A percentile compares a stretch with the other conserved stretches of the same genome.
These are phyloP conservation scores for Pogonomyrmex californicus DNA, from an alignment of 1,140 invertebrate species.

Conservation along the genomic window DNA sequence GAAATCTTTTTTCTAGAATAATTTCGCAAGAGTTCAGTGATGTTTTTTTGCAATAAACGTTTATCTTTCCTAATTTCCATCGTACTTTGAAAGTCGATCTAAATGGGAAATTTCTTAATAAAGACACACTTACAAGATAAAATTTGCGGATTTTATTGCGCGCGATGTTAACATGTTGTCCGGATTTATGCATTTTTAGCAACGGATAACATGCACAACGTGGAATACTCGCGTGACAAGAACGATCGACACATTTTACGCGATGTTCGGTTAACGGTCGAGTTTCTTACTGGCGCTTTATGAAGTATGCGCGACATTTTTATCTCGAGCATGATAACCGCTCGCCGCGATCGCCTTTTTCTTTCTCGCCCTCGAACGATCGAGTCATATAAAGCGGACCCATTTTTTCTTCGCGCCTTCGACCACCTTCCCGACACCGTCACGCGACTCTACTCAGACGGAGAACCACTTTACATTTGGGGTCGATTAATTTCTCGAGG, in stretches of 20 bases:
- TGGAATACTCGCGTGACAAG: slow-evolving; percentile 63
- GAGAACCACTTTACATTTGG: slow-evolving; percentile 48
- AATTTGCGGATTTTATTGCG: slow-evolving; percentile 19
- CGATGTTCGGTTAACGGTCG: slow-evolving; percentile 53
- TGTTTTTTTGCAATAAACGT: background rate
- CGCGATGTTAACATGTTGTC: background rate
- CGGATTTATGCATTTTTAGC: background rate
- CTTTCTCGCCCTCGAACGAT: slow-evolving; percentile 4
- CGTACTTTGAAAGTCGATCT: background rate
- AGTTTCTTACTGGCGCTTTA: slow-evolving; percentile 21
- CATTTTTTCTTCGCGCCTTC: slow-evolving; percentile 44
- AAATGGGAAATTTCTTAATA: background rate
- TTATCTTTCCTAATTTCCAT: background rate
- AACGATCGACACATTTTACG: slow-evolving; percentile 60
- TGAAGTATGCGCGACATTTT: slow-evolving; percentile 50
- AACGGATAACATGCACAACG: slow-evolving; percentile 20
- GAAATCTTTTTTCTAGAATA: background rate
- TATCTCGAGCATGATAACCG: slow-evolving; percentile 55
- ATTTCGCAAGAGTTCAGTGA: background rate
- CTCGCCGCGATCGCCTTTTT: slow-evolving; percentile 1
- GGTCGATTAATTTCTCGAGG: slow-evolving; percentile 38
- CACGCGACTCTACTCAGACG: slow-evolving; percentile 52
- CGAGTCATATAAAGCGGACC: slow-evolving; percentile 1
- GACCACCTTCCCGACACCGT: slow-evolving; percentile 34
- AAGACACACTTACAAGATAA: background rate